Percentiles rank a stretch among this genome's conserved stretches.
Evolutionary conservation across 2,888 invertebrate genomes (phyloP).

Genomic region (Dynastes tityus): DNA sequence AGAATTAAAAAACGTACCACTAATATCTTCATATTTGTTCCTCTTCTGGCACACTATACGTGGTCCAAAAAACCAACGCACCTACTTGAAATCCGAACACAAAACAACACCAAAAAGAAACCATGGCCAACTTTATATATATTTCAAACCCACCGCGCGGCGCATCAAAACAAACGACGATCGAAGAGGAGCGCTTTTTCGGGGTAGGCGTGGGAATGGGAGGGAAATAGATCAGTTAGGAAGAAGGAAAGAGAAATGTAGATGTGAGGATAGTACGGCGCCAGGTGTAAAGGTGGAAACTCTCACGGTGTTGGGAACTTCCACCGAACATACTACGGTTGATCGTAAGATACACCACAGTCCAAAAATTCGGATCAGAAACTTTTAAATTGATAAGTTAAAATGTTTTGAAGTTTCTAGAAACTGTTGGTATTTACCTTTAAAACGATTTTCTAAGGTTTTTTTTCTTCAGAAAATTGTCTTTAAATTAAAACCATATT

Average conservation of each 20-base stretch:
- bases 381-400: too few species aligned
- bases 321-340: not conserved
- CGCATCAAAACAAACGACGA: conserved; percentile 9
- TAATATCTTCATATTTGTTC: conserved; percentile 29
- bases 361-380: too few species aligned
- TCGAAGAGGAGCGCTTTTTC: conserved; percentile 23
- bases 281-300: conserved; percentile 25
- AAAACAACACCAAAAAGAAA: conserved; percentile 20
- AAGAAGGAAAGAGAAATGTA: not conserved
- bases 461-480: too few species aligned
- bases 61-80: conserved; percentile 12
- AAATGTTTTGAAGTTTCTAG: too few species aligned
- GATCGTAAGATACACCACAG: too few species aligned
- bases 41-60: conserved; percentile 10
- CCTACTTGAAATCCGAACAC: conserved; percentile 17
- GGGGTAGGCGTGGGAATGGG: not conserved
- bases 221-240: not conserved
- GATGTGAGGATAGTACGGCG: not conserved
- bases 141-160: conserved; percentile 25
- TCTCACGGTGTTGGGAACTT: conserved; percentile 11
- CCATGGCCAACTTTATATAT: conserved; percentile 30
- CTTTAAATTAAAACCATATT: too few species aligned
- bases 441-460: too few species aligned
- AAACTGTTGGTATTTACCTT: too few species aligned
- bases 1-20: conserved; percentile 29